Conservation (phyloP, 64 coral and sea anemone genomes). For the Montipora capricornis region DNA sequence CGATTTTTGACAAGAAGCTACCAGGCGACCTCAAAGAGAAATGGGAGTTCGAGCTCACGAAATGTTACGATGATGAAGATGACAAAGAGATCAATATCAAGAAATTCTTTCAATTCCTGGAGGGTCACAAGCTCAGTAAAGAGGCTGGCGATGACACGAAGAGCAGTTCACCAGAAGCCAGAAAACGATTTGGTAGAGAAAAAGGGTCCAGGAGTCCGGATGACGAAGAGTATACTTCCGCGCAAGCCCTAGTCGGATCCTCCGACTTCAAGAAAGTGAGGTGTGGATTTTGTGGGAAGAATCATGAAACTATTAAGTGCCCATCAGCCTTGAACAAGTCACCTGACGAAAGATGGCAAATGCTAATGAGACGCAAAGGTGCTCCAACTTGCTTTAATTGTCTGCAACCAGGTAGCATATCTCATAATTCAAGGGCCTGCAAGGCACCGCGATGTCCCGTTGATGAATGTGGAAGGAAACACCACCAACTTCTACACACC, state of each 20-base stretch:
- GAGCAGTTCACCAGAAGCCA: no score
- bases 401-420: neutral
- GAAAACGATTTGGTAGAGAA: no score
- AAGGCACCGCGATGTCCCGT: neutral
- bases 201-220: no score
- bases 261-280: no score
- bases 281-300: no score
- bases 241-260: no score
- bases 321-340: neutral
- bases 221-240: no score
- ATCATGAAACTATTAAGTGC: neutral
- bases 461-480: neutral
- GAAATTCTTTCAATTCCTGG: no score
- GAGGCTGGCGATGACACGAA: no score
- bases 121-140: neutral
- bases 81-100: constrained; percentile 19
- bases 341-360: neutral
- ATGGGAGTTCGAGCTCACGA: constrained; percentile 49
- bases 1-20: constrained; percentile 28
- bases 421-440: neutral
- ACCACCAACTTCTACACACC: neutral
- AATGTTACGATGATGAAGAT: constrained; percentile 10
- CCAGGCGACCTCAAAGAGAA: constrained; percentile 14
- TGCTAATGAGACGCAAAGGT: neutral
- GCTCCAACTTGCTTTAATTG: neutral